Base-by-base conservation (phyloP, 2,797 vertebrate genomes). In the Tamandua tetradactyla region DNA sequence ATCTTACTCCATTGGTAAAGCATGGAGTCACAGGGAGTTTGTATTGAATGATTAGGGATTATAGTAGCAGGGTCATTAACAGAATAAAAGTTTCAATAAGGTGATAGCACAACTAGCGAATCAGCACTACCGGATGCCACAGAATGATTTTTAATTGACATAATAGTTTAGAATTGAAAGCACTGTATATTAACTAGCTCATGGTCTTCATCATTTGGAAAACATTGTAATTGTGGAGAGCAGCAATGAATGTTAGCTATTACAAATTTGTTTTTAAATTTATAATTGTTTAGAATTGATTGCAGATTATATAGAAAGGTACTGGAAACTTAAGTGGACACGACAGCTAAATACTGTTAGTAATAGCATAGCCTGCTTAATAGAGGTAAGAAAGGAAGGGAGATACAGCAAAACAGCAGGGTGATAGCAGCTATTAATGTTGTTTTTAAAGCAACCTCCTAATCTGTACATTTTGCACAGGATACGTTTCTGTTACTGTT, bases 1-100 rank as follows among this genome's bases (percentile, higher is more conserved):
- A 42, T 12, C 37, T 22, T 27, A n/a, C 47, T 74, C 62, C 42
- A 87, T 86, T 84, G 37, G 84, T 82, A 92, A 62, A 40, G 75
- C 81, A 89, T 18, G 61, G 14, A 86, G 74, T 42, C 32, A 89
- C 14, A 74, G 79, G 57, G 95, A 93, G 47, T 95, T 91, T 96
- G 71, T 90, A 10, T 86, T 89, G 86, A 96, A 89, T 72, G 96
- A 96, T 91, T 87, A 86, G 79, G 94, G 74, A 64, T 22, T 89
- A 22, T 89, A 94, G 27, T 52, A 89, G 35, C 59, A 71, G 32
- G 17, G 66, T 95, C 82, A 95, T 89, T 97, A 96, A 89, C 96
- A 59, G 59, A 94, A 96, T 94, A 80, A 96, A 96, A 94, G 68
- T 87, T 87, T 96, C 94, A 94, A 87, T 90, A 95, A 96, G 89